Percentiles rank a stretch among this genome's conserved stretches.
Evolutionary conservation across 2,888 invertebrate genomes (phyloP).

Genomic region (Cloeon dipterum): DNA sequence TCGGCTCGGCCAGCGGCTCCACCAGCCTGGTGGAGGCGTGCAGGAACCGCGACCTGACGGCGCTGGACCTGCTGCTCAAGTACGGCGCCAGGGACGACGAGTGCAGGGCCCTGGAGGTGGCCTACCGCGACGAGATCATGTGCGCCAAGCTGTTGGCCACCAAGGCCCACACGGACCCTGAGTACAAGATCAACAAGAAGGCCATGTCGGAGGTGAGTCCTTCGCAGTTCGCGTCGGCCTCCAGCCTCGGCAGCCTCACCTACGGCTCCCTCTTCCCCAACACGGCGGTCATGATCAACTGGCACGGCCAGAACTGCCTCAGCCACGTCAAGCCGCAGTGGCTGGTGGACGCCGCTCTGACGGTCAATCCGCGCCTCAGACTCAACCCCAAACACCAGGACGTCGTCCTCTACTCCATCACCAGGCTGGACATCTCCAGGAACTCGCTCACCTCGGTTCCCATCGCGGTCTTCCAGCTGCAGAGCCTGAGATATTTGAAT

Average conservation of each 20-base stretch:
- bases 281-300: slow-evolving; percentile 70
- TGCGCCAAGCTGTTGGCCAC: slow-evolving; percentile 65
- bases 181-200: slow-evolving; percentile 79
- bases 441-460: slow-evolving; percentile 68
- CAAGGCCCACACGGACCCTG: slow-evolving; percentile 76
- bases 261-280: slow-evolving; percentile 63
- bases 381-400: slow-evolving; percentile 37
- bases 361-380: slow-evolving; percentile 55
- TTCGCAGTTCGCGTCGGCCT: slow-evolving; percentile 21
- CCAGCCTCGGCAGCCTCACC: slow-evolving; percentile 32
- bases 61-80: slow-evolving; percentile 53
- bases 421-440: slow-evolving; percentile 76
- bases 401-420: slow-evolving; percentile 70
- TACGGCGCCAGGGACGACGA: slow-evolving; percentile 75
- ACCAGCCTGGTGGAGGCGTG: slow-evolving; percentile 46
- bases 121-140: slow-evolving; percentile 50
- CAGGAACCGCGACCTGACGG: slow-evolving; percentile 28
- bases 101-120: slow-evolving; percentile 55
- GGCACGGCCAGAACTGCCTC: slow-evolving; percentile 60
- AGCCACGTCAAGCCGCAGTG: slow-evolving; percentile 34
- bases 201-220: slow-evolving; percentile 43
- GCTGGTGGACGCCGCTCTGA: slow-evolving; percentile 61
- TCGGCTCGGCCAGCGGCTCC: slow-evolving; percentile 15
- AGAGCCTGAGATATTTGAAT: slow-evolving; percentile 58
- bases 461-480: slow-evolving; percentile 55